Evolutionary conservation across 1,140 invertebrate genomes (phyloP), one percentile per base, ranked within the genome.

Genomic region (Sitodiplosis mosellana): DNA sequence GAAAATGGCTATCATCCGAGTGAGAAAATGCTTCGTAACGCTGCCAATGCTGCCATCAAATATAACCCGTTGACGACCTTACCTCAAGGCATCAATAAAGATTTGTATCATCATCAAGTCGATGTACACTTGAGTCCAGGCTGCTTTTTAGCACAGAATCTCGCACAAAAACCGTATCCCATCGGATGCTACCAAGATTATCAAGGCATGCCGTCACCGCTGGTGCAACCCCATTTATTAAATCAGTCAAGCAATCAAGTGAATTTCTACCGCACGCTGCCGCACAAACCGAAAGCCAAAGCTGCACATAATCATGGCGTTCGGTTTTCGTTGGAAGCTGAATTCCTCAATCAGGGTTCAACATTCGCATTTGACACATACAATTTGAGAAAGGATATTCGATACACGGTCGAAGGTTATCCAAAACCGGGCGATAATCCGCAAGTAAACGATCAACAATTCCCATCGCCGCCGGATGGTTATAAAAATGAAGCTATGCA

Each of bases 391-490:
- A 67, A 73, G 36, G 78, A 81, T 54, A 73, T 83, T 14, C 72
- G 83, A 49, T 83, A 84, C 57, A 84, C 82, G 1, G 74, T 77
- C 21, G 83, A 85, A 53, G 82, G 83, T 1, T 86, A 86, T 61
- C 82, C 82, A 0, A 48, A 64, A 64, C 22, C 69, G 60, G 27
- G 27, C 27, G 27, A 3, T 10, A 10, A 27, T 27, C 41, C 68
- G 56, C 57, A 69, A 52, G 63, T 72, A 48, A 69, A 69, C 48
- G 72, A 74, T 48, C 59, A 61, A 41, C 71, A 76, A 33, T 79
- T 77, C 54, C 79, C 78, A 8, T 81, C 79, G 4, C 80, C 79
- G 0, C 81, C 80, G 0, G 78, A 76, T 46, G 73, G 71, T 17
- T 77, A 77, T 54, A 75, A 76, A 56, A 69, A 65, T 12, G 71